phyloP scores from a whole-genome alignment of 2,797 vertebrate species.

The Synanceia verrucosa region DNA sequence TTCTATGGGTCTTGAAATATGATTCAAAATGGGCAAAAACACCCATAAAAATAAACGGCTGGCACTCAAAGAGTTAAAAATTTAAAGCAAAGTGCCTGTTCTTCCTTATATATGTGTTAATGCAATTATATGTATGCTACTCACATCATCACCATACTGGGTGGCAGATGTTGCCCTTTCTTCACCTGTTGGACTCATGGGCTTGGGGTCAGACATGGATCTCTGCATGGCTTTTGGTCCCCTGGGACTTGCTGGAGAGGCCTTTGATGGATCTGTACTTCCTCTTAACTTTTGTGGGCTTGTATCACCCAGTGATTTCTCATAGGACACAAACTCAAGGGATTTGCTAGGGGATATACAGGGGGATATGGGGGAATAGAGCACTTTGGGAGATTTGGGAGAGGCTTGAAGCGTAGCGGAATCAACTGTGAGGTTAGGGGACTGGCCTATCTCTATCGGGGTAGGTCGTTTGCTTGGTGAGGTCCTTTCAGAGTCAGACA shows the following conservation, averaged over 20 bases:
- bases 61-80: not conserved
- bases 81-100: not conserved
- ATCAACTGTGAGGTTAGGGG: slow-evolving; percentile 91
- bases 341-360: slow-evolving; percentile 94
- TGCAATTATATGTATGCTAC: slow-evolving; percentile 59
- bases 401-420: slow-evolving; percentile 87
- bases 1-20: too few species aligned
- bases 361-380: slow-evolving; percentile 97
- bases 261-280: slow-evolving; percentile 85
- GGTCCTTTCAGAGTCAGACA: slow-evolving; percentile 89
- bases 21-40: too few species aligned
- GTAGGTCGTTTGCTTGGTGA: slow-evolving; percentile 92
- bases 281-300: slow-evolving; percentile 90
- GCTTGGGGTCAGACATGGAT: slow-evolving; percentile 97
- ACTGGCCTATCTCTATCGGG: slow-evolving; percentile 95
- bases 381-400: slow-evolving; percentile 96
- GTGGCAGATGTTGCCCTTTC: slow-evolving; percentile 90
- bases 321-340: slow-evolving; percentile 93
- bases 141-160: slow-evolving; percentile 94
- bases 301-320: slow-evolving; percentile 90
- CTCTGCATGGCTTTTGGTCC: slow-evolving; percentile 94
- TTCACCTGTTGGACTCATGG: slow-evolving; percentile 97
- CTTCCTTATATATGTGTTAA: slow-evolving; percentile 1
- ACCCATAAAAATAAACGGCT: too few species aligned
- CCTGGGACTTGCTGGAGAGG: slow-evolving; percentile 90